Conservation (phyloP, 2,113 vertebrate genomes). For the Mirounga angustirostris region DNA sequence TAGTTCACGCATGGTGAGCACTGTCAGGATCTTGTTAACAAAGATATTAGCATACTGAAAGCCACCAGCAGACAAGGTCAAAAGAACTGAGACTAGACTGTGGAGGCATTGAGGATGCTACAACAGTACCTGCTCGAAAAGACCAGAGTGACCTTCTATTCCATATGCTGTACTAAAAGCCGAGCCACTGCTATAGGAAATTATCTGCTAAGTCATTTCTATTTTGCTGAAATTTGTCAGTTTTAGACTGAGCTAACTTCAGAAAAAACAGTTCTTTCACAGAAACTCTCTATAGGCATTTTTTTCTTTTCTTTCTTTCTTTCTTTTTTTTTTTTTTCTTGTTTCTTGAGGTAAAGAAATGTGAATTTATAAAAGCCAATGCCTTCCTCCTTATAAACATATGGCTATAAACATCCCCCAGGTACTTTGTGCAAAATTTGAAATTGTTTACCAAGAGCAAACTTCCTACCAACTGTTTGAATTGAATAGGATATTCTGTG, state of each 20-base stretch:
- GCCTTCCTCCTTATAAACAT: not conserved
- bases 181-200: not conserved
- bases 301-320: not conserved
- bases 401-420: not conserved
- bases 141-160: not conserved
- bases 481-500: not conserved
- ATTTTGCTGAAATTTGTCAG: not conserved
- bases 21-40: conserved; percentile 10
- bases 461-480: not conserved
- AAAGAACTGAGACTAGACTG: not conserved
- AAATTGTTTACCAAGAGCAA: not conserved
- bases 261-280: not conserved
- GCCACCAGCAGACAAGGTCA: not conserved
- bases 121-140: not conserved
- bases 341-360: not conserved
- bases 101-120: not conserved
- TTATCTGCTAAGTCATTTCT: not conserved
- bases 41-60: not conserved
- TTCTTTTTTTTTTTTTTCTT: not conserved
- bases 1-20: not conserved
- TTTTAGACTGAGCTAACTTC: not conserved
- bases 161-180: not conserved
- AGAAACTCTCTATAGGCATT: not conserved
- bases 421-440: not conserved
- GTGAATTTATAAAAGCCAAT: not conserved